Evolutionary conservation across 2,888 invertebrate genomes (phyloP).

Genomic region (Xanthorhoe designata): DNA sequence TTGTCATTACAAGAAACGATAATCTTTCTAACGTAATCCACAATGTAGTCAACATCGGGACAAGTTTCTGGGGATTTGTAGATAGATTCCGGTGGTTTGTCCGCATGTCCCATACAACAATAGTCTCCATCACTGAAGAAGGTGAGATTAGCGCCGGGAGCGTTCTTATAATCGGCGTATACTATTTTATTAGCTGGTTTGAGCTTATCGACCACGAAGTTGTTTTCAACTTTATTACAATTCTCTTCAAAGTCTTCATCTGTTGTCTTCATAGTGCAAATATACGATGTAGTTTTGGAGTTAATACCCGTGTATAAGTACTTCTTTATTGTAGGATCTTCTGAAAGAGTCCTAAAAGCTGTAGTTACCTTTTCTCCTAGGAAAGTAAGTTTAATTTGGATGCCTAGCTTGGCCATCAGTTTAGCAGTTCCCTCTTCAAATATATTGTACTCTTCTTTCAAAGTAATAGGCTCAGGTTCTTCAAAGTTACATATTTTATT

Average conservation of each 20-base stretch:
- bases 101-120: slow-evolving; percentile 72
- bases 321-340: slow-evolving; percentile 71
- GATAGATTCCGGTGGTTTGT: slow-evolving; percentile 73
- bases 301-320: slow-evolving; percentile 77
- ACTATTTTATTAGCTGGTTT: slow-evolving; percentile 52
- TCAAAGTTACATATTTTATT: slow-evolving; percentile 59
- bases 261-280: slow-evolving; percentile 77
- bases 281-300: slow-evolving; percentile 75
- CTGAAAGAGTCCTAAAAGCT: slow-evolving; percentile 74
- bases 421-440: slow-evolving; percentile 77
- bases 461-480: slow-evolving; percentile 57
- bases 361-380: slow-evolving; percentile 71
- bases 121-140: slow-evolving; percentile 72
- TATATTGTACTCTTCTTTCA: slow-evolving; percentile 76
- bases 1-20: slow-evolving; percentile 79
- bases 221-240: slow-evolving; percentile 68
- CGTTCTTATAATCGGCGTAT: slow-evolving; percentile 75
- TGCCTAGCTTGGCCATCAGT: slow-evolving; percentile 70
- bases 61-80: slow-evolving; percentile 73
- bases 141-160: slow-evolving; percentile 71
- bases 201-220: slow-evolving; percentile 61
- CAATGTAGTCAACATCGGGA: slow-evolving; percentile 72
- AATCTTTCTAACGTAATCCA: slow-evolving; percentile 76
- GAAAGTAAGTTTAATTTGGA: slow-evolving; percentile 73
- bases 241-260: slow-evolving; percentile 71